phyloP scores from a whole-genome alignment of 2,113 vertebrate genomes.

The Dicaeum eximium region DNA sequence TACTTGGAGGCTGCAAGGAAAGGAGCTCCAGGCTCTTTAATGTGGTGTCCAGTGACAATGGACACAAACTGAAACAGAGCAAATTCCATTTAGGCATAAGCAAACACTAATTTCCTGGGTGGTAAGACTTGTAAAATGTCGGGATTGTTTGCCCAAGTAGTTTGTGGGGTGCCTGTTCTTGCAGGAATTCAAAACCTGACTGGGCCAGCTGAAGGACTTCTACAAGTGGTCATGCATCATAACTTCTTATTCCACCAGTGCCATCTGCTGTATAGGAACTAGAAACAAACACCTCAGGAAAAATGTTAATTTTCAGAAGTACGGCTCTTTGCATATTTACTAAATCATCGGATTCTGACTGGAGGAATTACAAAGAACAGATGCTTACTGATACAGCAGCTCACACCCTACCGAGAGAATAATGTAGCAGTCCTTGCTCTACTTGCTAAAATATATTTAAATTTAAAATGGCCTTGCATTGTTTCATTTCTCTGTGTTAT shows the following conservation, averaged over 20 bases:
- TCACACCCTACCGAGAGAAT: slow-evolving; percentile 71
- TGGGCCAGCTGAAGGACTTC: neutral
- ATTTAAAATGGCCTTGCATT: slow-evolving; percentile 71
- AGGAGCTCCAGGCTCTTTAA: neutral
- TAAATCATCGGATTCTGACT: slow-evolving; percentile 66
- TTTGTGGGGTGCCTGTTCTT: neutral
- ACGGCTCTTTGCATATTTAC: slow-evolving; percentile 32
- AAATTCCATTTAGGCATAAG: neutral
- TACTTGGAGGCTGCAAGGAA: neutral
- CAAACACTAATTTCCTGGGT: neutral
- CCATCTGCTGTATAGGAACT: slow-evolving; percentile 37
- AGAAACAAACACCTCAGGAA: slow-evolving; percentile 46
- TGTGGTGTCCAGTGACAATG: neutral
- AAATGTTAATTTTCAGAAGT: slow-evolving; percentile 54
- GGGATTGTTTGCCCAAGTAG: neutral
- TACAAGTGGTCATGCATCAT: neutral
- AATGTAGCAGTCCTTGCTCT: slow-evolving; percentile 61
- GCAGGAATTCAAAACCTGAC: neutral
- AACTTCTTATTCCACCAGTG: slow-evolving; percentile 60
- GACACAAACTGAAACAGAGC: neutral
- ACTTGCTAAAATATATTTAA: slow-evolving; percentile 67
- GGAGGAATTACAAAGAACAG: slow-evolving; percentile 72
- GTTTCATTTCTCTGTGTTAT: slow-evolving; percentile 52
- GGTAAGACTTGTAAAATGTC: neutral
- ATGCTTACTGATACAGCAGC: slow-evolving; percentile 62